Evolutionary conservation across 1,140 invertebrate species (phyloP).

Genomic region (Ceratina calcarata): DNA sequence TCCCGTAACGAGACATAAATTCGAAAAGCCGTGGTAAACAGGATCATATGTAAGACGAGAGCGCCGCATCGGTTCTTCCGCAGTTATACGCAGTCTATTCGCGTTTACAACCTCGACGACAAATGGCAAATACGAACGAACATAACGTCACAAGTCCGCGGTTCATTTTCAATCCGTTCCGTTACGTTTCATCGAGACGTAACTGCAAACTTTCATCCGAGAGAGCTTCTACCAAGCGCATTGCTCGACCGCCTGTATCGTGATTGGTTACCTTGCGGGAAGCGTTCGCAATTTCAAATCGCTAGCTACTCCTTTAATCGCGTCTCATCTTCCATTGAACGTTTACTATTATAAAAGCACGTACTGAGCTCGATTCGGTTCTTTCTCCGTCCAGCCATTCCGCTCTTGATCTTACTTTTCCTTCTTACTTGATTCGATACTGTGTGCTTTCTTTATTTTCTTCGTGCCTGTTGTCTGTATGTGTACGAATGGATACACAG

Average conservation of each 20-base stretch:
- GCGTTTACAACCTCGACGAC: slow-evolving; percentile 67
- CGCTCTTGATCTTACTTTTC: not conserved
- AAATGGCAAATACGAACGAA: slow-evolving; percentile 52
- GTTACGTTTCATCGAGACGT: not conserved
- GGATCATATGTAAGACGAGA: slow-evolving; percentile 75
- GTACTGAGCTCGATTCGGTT: slow-evolving; percentile 68
- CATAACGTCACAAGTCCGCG: not conserved
- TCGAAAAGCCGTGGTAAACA: slow-evolving; percentile 75
- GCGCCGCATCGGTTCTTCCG: slow-evolving; percentile 63
- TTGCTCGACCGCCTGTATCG: not conserved
- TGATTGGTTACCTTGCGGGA: not conserved
- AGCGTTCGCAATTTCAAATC: not conserved
- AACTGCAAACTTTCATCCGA: not conserved
- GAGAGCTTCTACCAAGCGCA: not conserved
- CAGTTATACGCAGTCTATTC: slow-evolving; percentile 61
- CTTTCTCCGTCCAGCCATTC: slow-evolving; percentile 49
- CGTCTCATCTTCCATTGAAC: slow-evolving; percentile 12
- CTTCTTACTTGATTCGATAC: too few species aligned
- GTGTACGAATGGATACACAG: slow-evolving; percentile 25
- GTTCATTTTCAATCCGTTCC: slow-evolving; percentile 12
- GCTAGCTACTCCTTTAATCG: not conserved
- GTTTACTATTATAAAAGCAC: slow-evolving; percentile 21
- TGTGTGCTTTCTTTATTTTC: not conserved
- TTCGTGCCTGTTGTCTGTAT: slow-evolving; percentile 13
- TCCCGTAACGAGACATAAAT: slow-evolving; percentile 78